Conservation (phyloP, 2,797 vertebrate genomes). For the Etheostoma nigrum region DNA sequence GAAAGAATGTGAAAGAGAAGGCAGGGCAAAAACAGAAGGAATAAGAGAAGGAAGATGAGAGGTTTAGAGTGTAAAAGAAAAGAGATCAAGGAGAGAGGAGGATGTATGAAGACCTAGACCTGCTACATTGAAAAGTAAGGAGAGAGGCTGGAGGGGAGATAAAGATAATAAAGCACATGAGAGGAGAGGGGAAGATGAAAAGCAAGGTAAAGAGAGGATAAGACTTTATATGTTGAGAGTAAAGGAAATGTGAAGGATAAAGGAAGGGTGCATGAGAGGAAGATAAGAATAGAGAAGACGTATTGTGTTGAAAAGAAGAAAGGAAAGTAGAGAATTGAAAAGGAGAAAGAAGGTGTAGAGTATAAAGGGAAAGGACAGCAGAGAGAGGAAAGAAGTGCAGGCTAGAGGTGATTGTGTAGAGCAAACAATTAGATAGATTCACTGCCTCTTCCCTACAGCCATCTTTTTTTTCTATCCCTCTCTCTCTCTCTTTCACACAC, state of each 20-base stretch:
- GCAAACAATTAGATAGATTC: slow-evolving; percentile 29
- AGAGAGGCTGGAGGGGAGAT: neutral
- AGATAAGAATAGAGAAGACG: neutral
- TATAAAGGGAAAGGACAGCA: neutral
- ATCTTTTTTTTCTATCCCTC: neutral
- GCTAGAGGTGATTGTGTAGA: neutral
- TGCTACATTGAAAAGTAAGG: slow-evolving; percentile 1
- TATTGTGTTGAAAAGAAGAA: neutral
- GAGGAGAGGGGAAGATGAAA: neutral
- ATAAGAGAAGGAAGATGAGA: neutral
- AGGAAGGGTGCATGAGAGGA: neutral
- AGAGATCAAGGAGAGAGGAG: neutral
- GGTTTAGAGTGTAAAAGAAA: neutral
- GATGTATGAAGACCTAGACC: neutral
- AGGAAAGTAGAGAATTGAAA: neutral
- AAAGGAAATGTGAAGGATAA: neutral
- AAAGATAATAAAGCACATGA: neutral
- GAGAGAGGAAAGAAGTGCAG: neutral
- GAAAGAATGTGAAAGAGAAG: slow-evolving; percentile 26
- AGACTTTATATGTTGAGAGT: neutral
- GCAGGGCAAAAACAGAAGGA: neutral
- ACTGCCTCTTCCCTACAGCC: neutral
- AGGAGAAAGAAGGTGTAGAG: neutral
- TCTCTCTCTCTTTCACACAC: neutral
- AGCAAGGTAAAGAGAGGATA: neutral